These are phyloP conservation scores for Unio pictorum DNA, from an alignment of 2,888 invertebrate species.

Conservation along the genomic window DNA sequence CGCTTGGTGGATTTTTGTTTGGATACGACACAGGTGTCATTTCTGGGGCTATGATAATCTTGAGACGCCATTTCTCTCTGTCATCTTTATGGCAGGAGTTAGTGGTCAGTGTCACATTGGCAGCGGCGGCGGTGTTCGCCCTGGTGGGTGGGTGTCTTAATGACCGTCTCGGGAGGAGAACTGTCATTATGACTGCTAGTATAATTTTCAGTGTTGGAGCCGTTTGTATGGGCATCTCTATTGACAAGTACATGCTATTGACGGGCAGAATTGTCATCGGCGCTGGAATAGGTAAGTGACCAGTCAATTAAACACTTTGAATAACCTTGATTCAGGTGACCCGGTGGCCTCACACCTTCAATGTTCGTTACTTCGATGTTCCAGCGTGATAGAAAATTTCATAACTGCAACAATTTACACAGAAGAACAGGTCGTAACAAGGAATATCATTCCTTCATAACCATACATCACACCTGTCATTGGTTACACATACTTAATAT, in stretches of 20 bases:
- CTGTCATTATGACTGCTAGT: constrained; percentile 74
- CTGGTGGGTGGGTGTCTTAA: constrained; percentile 73
- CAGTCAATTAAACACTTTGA: no score
- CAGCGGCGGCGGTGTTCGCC: constrained; percentile 72
- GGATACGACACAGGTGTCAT: constrained; percentile 76
- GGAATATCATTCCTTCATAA: no score
- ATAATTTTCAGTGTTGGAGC: constrained; percentile 74
- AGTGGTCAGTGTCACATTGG: constrained; percentile 73
- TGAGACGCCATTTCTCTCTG: constrained; percentile 70
- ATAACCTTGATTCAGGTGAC: no score
- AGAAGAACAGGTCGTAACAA: no score
- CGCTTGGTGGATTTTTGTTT: constrained; percentile 74
- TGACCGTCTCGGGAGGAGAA: constrained; percentile 74
- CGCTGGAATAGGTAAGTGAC: constrained; percentile 72
- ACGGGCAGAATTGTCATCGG: constrained; percentile 73
- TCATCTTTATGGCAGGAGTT: constrained; percentile 72
- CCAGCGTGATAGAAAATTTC: no score
- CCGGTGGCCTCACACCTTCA: no score
- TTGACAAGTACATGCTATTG: constrained; percentile 69
- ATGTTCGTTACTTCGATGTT: no score
- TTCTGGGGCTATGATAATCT: constrained; percentile 73
- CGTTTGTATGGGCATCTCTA: constrained; percentile 72
- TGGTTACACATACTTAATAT: no score
- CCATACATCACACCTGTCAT: no score
- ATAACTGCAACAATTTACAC: no score